Evolutionary conservation across 2,888 invertebrate genomes (phyloP), one percentile per base, ranked within the genome.

Genomic region (Acleris emargana): DNA sequence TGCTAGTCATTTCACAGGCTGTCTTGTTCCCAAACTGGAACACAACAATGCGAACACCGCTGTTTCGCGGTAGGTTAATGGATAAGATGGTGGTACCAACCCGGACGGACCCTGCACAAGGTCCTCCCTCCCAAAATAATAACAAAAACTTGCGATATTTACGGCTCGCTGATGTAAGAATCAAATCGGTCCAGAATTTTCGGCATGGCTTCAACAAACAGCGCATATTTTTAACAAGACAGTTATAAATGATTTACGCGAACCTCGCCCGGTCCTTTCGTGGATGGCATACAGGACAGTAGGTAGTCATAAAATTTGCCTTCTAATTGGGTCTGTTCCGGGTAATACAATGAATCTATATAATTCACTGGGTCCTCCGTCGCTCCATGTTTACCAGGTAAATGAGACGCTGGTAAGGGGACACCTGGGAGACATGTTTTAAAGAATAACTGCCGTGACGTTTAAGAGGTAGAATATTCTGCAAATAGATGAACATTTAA

Each of bases 281-380:
- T 66, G 64, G 60, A 66, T 61, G 52, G 66, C 66, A 57, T 61
- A 55, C 64, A 66, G 66, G 66, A 42, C 57, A 42, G 60, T 66
- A 57, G 60, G 60, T 45, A 60, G 60, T 66, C 66, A 61, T 66
- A 66, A 66, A 66, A 66, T 66, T 66, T 61, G 50, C 66, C 61
- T 66, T 61, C 61, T 61, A 66, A 66, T 66, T 66, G 66, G 61
- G 57, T 51, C 50, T 50, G 54, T 66, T 66, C 66, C 60, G 60
- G 66, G 28, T 57, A 57, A 61, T 57, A 61, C 60, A 38, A 66
- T 47, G 52, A 53, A 32, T 45, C 47, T 61, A 38, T 57, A 57
- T 61, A 57, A 61, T 61, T 66, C 55, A 50, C 50, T 13, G 54
- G 18, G 52, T 47, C 47, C 45, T 43, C 32, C 43, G 28, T 20